Conservation (phyloP, 2,113 vertebrate genomes). For the Phyllostomus hastatus region DNA sequence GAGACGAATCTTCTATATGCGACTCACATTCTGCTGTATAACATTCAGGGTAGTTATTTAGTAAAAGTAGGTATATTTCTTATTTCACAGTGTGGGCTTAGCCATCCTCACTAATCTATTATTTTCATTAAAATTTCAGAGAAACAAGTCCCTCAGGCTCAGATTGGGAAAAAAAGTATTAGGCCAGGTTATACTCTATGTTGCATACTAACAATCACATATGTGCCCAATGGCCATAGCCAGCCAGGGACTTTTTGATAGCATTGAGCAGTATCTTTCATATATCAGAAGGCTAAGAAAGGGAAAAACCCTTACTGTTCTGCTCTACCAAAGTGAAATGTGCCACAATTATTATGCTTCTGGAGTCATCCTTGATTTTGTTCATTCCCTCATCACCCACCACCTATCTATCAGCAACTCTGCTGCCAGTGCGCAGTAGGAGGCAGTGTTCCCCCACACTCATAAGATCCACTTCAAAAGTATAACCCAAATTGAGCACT, state of each 20-base stretch:
- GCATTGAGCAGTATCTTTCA: neutral
- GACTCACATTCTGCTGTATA: neutral
- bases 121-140: neutral
- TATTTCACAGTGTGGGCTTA: neutral
- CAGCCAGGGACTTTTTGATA: neutral
- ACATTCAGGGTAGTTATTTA: neutral
- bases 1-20: neutral
- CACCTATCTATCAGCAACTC: neutral
- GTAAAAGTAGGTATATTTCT: neutral
- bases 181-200: too few species aligned
- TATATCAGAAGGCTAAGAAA: neutral
- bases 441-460: neutral
- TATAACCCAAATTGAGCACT: too few species aligned
- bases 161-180: neutral
- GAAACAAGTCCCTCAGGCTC: neutral
- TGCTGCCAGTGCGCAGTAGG: neutral
- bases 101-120: neutral
- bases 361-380: neutral
- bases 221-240: neutral
- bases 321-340: neutral
- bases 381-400: neutral
- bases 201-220: neutral
- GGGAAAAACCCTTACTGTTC: too few species aligned
- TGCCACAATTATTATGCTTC: neutral
- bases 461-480: neutral